phyloP scores from a whole-genome alignment of 1,140 invertebrate species.

The Pseudoatta argentina region DNA sequence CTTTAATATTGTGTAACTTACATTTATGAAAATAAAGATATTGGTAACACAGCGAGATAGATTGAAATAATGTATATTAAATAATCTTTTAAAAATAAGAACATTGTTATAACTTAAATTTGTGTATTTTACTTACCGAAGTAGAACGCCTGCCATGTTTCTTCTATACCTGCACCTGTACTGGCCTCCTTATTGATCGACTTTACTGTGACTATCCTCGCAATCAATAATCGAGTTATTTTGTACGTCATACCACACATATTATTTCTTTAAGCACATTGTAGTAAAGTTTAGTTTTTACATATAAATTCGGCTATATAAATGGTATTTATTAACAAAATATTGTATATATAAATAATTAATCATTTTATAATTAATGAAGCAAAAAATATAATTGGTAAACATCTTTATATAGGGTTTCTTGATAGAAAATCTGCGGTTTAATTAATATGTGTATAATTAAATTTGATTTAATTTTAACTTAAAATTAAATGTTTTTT shows the following conservation, averaged over 20 bases:
- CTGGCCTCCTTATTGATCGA: slow-evolving; percentile 82
- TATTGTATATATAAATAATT: slow-evolving; percentile 8
- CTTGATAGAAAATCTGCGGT: no score
- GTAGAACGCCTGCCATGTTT: slow-evolving; percentile 81
- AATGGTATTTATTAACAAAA: not conserved
- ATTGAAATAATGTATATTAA: not conserved
- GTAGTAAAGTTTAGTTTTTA: not conserved
- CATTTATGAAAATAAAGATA: not conserved
- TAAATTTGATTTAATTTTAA: no score
- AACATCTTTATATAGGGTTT: no score
- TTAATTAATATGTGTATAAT: no score
- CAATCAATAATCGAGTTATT: slow-evolving; percentile 65
- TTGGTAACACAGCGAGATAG: not conserved
- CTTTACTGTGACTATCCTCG: slow-evolving; percentile 41
- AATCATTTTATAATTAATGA: slow-evolving; percentile 20
- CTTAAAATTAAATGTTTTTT: no score
- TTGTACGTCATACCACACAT: slow-evolving; percentile 3
- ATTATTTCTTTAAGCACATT: not conserved
- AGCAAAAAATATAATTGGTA: not conserved
- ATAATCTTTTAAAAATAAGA: not conserved
- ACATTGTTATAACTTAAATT: not conserved
- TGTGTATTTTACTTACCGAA: slow-evolving; percentile 78
- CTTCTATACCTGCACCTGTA: slow-evolving; percentile 60
- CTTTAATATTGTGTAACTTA: not conserved
- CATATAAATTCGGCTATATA: not conserved